These are phyloP conservation scores for Ovis aries DNA, from an alignment of 2,113 vertebrate genomes.

Conservation along the genomic window ARS-UI_Ramb_v3.0 NC_056056.1:194722001-194722500, in stretches of 20 bases:
- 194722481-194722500: neutral
- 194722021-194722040: conserved; percentile 87
- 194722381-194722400: conserved; percentile 41
- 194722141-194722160: conserved; percentile 85
- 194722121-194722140: conserved; percentile 81
- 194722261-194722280: conserved; percentile 67
- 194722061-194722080: conserved; percentile 87
- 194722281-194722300: conserved; percentile 70
- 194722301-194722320: conserved; percentile 79
- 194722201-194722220: conserved; percentile 56
- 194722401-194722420: neutral
- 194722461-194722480: neutral
- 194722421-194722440: neutral
- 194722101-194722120: conserved; percentile 87
- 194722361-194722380: conserved; percentile 31
- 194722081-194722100: conserved; percentile 90
- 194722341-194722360: conserved; percentile 38
- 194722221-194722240: conserved; percentile 74
- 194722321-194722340: conserved; percentile 38
- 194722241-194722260: conserved; percentile 75
- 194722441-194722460: neutral
- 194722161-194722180: conserved; percentile 76
- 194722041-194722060: conserved; percentile 90
- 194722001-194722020: conserved; percentile 96
- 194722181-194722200: conserved; percentile 76